Evolutionary conservation across 2,888 invertebrate genomes (phyloP).

Genomic region (Tuta absoluta): DNA sequence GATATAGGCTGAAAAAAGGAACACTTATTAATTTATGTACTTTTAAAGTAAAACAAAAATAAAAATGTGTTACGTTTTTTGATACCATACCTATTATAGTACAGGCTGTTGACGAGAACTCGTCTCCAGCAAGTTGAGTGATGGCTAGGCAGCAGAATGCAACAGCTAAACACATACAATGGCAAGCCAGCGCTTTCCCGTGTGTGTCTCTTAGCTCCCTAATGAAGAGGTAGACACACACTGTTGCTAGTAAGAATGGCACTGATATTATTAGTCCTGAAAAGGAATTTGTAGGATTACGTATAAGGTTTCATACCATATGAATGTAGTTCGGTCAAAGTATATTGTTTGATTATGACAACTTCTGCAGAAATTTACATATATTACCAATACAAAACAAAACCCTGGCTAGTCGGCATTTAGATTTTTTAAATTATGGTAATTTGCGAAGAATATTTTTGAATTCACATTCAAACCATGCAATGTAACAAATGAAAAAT

Average conservation of each 20-base stretch:
- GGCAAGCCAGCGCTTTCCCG: conserved; percentile 80
- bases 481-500: too few species aligned
- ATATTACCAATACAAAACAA: too few species aligned
- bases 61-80: too few species aligned
- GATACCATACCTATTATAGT: conserved; percentile 69
- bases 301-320: too few species aligned
- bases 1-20: conserved; percentile 80
- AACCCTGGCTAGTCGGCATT: too few species aligned
- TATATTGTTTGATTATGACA: too few species aligned
- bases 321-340: too few species aligned
- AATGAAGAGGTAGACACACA: conserved; percentile 72
- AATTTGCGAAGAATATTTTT: too few species aligned
- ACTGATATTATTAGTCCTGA: conserved; percentile 77
- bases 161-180: conserved; percentile 77
- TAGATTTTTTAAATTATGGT: too few species aligned
- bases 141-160: conserved; percentile 80
- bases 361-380: too few species aligned
- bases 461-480: too few species aligned
- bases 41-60: background rate
- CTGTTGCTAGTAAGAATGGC: conserved; percentile 76
- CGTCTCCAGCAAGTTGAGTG: conserved; percentile 77
- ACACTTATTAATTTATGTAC: background rate
- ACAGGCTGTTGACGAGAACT: conserved; percentile 71
- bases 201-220: conserved; percentile 79
- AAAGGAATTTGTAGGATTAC: too few species aligned